phyloP scores from a whole-genome alignment of 2,113 vertebrate species.

The Catharus minimus region DNA sequence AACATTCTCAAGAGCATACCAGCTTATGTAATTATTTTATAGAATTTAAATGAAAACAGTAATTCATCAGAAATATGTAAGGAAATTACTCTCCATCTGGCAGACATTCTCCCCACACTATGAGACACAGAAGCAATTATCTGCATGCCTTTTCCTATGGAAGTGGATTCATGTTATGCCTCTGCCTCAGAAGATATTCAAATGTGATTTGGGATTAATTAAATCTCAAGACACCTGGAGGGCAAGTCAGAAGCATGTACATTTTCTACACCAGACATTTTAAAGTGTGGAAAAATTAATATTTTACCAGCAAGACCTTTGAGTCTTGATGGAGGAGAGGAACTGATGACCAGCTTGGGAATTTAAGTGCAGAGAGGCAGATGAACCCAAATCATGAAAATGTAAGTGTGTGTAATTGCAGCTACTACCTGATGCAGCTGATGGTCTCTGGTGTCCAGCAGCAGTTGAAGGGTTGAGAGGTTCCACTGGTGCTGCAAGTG shows the following conservation, averaged over 20 bases:
- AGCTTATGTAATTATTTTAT: background rate
- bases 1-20: background rate
- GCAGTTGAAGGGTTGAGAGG: background rate
- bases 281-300: background rate
- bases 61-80: conserved; percentile 1
- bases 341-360: background rate
- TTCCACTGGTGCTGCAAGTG: background rate
- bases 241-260: background rate
- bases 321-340: background rate
- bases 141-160: background rate
- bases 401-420: background rate
- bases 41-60: conserved; percentile 3
- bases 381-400: background rate
- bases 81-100: background rate
- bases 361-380: background rate
- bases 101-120: background rate
- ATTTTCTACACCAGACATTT: background rate
- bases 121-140: background rate
- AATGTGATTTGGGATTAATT: conserved; percentile 25
- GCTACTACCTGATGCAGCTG: background rate
- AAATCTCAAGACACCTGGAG: background rate
- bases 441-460: background rate
- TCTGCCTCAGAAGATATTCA: background rate
- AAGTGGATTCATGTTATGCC: background rate
- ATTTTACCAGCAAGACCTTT: background rate